Base-by-base conservation (phyloP, 2,888 invertebrate genomes). In the Nasonia oneida region DNA sequence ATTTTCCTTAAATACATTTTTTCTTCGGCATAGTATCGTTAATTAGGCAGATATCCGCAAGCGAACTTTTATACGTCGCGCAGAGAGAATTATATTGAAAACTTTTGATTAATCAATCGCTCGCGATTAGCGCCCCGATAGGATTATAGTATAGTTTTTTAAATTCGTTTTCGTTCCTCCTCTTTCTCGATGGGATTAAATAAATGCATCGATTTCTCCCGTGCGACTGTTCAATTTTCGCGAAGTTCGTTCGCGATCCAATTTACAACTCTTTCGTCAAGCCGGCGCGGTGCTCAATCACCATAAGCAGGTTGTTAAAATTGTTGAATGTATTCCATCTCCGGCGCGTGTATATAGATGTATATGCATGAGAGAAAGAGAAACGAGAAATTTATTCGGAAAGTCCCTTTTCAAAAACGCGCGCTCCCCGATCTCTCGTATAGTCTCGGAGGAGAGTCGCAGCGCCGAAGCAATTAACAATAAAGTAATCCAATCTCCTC, bases 11-110 rank as follows among this genome's bases (percentile, higher is more conserved):
- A 73, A 78, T 47, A 33, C n/a, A 50, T 67, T 67, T 67, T 50
- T 57, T 50, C 15, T 47, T 12, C 42, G 47, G 57, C 57, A 3
- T 29, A 29, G 1, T 29, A 29, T 29, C 29, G 83, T 73, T 71
- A 78, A 83, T 83, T 83, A 78, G 77, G 47, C 71, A 67, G 61
- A 61, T 18, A 77, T 73, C 57, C 78, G 42, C 1, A 18, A 37
- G 61, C 53, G 18, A 53, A 61, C 57, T 61, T 61, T n/a, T 61
- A 57, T 6, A 6, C n/a, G 6, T 18, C 15, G 6, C 10, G 2
- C 12, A 47, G 12, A 47, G n/a, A 23, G 57, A 23, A n/a, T 18
- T 61, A 53, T 53, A 18, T 37, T 5, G 10, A 53, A 18, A 18
- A 18, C 15, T n/a, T 61, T 61, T 6, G 8, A 61, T 23, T 23